phyloP scores from a whole-genome alignment of 2,113 vertebrate species.

The Bolborhynchus lineola region DNA sequence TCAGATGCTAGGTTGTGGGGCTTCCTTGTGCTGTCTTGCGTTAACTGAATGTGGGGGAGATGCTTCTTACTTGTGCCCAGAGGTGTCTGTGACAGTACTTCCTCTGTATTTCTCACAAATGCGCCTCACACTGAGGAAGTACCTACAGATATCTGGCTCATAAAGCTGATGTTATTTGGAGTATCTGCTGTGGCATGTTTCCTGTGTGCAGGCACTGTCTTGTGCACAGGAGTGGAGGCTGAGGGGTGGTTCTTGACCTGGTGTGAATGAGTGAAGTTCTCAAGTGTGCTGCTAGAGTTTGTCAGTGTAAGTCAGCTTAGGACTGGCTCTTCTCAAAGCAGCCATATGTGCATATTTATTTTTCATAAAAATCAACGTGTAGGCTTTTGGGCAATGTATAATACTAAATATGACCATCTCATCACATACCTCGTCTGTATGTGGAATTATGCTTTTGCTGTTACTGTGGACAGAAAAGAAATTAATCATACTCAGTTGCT shows the following conservation, averaged over 20 bases:
- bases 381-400: background rate
- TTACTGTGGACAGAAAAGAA: background rate
- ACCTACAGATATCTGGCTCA: background rate
- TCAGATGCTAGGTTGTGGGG: background rate
- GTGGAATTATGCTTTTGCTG: background rate
- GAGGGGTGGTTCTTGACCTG: background rate
- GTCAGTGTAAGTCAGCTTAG: background rate
- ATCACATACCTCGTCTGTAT: background rate
- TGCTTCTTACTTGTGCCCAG: background rate
- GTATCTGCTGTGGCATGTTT: rapidly evolving
- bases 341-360: rapidly evolving
- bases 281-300: background rate
- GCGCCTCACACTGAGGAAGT: background rate
- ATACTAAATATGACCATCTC: background rate
- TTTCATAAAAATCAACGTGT: background rate
- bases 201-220: rapidly evolving
- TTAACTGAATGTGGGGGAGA: background rate
- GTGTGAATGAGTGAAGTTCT: background rate
- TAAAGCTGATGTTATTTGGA: background rate
- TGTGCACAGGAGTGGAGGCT: background rate
- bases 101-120: background rate
- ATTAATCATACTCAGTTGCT: background rate
- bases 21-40: background rate
- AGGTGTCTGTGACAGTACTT: background rate
- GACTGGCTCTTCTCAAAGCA: background rate